These are phyloP conservation scores for Trichoplusia ni DNA, from an alignment of 1,140 invertebrate species.

Conservation along the genomic window DNA sequence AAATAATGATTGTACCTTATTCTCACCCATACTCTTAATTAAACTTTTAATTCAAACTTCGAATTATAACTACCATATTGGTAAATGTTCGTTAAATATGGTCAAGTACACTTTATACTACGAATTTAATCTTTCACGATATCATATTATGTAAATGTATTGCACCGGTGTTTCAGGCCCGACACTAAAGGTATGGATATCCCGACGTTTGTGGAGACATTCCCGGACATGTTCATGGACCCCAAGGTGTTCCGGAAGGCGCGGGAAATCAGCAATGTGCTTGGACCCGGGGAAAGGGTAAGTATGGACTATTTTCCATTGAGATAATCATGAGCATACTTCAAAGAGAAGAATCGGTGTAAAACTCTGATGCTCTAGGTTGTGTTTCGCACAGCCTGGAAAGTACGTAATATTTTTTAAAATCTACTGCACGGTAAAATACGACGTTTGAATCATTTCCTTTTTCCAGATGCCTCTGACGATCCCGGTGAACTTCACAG, in stretches of 20 bases:
- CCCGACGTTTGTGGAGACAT: conserved; percentile 86
- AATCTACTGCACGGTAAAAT: too few relatives aligned
- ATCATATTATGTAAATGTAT: too few relatives aligned
- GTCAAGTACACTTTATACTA: too few relatives aligned
- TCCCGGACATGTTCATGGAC: conserved; percentile 91
- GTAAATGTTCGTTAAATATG: too few relatives aligned
- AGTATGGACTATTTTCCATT: conserved; percentile 12
- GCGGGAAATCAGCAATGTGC: conserved; percentile 86
- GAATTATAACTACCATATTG: too few relatives aligned
- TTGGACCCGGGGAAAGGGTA: conserved; percentile 84
- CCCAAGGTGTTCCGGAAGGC: conserved; percentile 86
- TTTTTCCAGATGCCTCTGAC: conserved; percentile 82
- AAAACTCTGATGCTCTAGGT: too few relatives aligned
- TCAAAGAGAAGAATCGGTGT: too few relatives aligned
- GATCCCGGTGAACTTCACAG: conserved; percentile 88
- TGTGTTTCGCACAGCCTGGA: too few relatives aligned
- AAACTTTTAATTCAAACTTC: not conserved
- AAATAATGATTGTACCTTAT: too few relatives aligned
- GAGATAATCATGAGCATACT: not conserved
- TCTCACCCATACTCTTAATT: not conserved
- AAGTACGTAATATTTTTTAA: too few relatives aligned
- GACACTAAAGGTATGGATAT: conserved; percentile 88
- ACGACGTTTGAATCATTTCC: not conserved
- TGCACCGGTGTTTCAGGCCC: conserved; percentile 66
- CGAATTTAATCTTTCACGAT: too few relatives aligned